Conservation (phyloP, 2,113 vertebrate genomes). For the Oncorhynchus keta region DNA sequence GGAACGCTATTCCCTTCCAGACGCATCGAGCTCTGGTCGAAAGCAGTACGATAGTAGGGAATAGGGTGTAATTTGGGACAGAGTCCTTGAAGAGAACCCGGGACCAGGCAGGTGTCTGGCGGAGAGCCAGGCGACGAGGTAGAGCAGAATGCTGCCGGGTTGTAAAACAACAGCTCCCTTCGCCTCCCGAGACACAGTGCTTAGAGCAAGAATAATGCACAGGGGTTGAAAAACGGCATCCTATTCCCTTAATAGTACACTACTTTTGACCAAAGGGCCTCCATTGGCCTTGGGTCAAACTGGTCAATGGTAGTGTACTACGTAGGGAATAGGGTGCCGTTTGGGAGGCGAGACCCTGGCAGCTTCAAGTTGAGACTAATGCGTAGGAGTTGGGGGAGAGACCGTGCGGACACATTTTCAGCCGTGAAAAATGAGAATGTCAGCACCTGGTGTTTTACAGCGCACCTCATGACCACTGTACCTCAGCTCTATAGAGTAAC, state of each 20-base stretch:
- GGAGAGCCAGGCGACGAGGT: conserved; percentile 60
- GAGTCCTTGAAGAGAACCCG: conserved; percentile 69
- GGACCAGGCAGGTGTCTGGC: conserved; percentile 13
- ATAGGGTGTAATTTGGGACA: too few species aligned
- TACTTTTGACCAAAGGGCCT: too few species aligned
- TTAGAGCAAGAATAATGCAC: conserved; percentile 74
- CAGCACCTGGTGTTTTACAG: conserved; percentile 63
- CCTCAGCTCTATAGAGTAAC: too few species aligned
- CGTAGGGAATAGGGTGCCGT: too few species aligned
- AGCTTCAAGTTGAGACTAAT: not conserved
- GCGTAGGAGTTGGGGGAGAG: conserved; percentile 23
- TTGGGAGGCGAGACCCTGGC: too few species aligned
- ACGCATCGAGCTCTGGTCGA: too few species aligned
- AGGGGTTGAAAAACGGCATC: not conserved
- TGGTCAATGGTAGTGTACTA: too few species aligned
- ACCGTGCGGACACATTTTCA: conserved; percentile 35
- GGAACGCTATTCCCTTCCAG: too few species aligned
- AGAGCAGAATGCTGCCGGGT: conserved; percentile 50
- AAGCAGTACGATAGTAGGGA: too few species aligned
- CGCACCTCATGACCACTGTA: conserved; percentile 37
- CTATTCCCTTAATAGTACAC: too few species aligned
- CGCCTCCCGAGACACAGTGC: conserved; percentile 46
- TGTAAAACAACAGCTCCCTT: conserved; percentile 68
- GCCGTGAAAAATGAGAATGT: conserved; percentile 72
- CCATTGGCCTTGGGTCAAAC: too few species aligned